Evolutionary conservation across 2,113 vertebrate genomes (phyloP).

Genomic region (Delphinus delphis): DNA sequence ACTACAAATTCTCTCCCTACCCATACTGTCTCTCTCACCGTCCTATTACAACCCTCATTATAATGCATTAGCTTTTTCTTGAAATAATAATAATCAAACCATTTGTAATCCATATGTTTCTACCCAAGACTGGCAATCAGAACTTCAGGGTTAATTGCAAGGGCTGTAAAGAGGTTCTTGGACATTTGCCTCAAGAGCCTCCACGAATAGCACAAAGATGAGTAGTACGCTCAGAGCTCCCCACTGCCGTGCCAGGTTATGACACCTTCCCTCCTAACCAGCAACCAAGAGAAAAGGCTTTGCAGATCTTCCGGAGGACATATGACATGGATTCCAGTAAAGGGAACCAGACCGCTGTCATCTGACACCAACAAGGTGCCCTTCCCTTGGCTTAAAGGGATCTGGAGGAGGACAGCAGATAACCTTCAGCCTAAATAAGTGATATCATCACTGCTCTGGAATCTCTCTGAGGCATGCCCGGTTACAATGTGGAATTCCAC

Average conservation of each 20-base stretch:
- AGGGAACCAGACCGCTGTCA: conserved; percentile 40
- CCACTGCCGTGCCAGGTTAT: neutral
- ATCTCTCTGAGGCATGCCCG: conserved; percentile 20
- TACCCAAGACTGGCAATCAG: conserved; percentile 44
- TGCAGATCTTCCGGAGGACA: neutral
- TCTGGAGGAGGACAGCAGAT: conserved; percentile 44
- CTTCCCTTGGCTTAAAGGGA: neutral
- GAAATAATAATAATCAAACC: conserved; percentile 47
- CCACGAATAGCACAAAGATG: conserved; percentile 19
- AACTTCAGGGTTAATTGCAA: conserved; percentile 54
- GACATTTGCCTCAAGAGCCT: neutral
- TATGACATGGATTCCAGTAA: conserved; percentile 11
- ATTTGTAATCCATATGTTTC: conserved; percentile 61
- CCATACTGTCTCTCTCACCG: neutral
- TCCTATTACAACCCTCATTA: neutral
- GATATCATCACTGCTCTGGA: conserved; percentile 29
- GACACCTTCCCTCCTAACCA: conserved; percentile 40
- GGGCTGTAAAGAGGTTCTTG: conserved; percentile 33
- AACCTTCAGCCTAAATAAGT: conserved; percentile 45
- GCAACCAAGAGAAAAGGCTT: conserved; percentile 47
- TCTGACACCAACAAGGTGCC: neutral
- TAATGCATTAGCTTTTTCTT: conserved; percentile 12
- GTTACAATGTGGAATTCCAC: conserved; percentile 40
- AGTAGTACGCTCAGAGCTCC: neutral
- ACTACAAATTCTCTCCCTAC: neutral